Conservation (phyloP, 1,140 invertebrate species). For the Drosophila nebulosa region DNA sequence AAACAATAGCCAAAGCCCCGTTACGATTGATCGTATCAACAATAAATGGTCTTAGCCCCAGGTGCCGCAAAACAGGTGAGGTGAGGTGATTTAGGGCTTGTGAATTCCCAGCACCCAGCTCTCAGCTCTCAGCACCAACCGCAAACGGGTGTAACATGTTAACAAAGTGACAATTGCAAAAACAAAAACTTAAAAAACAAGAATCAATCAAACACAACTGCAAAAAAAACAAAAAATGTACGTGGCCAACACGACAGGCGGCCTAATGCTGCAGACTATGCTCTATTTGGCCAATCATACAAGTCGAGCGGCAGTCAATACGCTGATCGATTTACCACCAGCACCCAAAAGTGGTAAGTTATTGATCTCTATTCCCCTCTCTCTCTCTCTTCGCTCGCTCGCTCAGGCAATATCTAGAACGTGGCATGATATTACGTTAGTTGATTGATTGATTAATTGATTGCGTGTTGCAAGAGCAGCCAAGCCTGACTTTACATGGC, state of each 20-base stretch:
- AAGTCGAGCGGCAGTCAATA: conserved; percentile 72
- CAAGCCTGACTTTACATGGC: not conserved
- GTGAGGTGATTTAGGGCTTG: not conserved
- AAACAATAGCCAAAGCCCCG: conserved; percentile 1
- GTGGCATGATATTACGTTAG: not conserved
- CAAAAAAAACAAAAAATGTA: conserved; percentile 44
- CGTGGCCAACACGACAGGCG: conserved; percentile 73
- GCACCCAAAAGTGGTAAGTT: conserved; percentile 76
- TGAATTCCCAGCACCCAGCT: not conserved
- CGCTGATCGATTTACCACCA: conserved; percentile 68
- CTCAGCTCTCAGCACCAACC: not conserved
- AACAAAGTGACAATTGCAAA: not conserved
- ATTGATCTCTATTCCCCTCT: not conserved
- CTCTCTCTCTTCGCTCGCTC: too few species aligned
- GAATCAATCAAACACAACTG: not conserved
- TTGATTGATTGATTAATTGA: not conserved
- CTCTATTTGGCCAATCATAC: conserved; percentile 79
- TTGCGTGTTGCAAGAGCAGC: not conserved
- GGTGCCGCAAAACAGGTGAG: not conserved
- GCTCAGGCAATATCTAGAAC: not conserved
- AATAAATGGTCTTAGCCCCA: conserved; percentile 16
- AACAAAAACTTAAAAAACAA: not conserved
- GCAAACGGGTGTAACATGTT: not conserved
- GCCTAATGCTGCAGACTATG: conserved; percentile 79
- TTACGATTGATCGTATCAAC: conserved; percentile 3